phyloP scores from a whole-genome alignment of 2,797 vertebrate genomes.

The Leuciscus waleckii region DNA sequence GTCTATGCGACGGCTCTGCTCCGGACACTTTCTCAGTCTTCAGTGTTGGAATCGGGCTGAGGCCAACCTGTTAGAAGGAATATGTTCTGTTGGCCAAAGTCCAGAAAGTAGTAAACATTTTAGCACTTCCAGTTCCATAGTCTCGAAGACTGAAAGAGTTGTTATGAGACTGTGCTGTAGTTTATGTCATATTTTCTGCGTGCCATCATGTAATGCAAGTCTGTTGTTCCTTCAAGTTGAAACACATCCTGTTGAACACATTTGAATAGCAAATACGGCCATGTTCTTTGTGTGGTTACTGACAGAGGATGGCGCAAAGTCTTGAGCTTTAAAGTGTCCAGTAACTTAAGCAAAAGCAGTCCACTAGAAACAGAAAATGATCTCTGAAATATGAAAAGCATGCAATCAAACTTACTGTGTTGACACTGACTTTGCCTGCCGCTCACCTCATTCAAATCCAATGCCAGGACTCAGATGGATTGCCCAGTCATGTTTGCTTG shows the following conservation, averaged over 20 bases:
- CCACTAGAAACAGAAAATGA: background rate
- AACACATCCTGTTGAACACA: background rate
- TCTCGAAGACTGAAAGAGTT: background rate
- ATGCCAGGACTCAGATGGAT: background rate
- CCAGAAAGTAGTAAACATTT: background rate
- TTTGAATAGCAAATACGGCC: conserved; percentile 16
- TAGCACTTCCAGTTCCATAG: background rate
- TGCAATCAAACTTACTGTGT: background rate
- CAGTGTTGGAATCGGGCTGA: background rate
- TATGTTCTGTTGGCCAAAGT: too few species aligned
- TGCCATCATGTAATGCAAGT: background rate
- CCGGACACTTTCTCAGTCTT: background rate
- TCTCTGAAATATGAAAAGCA: background rate
- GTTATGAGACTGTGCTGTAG: background rate
- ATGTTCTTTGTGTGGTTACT: background rate
- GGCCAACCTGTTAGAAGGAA: too few species aligned
- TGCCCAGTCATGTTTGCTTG: background rate
- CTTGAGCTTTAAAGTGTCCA: background rate
- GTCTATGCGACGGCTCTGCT: too few species aligned
- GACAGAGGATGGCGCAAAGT: background rate
- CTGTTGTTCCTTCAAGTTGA: background rate
- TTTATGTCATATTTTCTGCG: background rate
- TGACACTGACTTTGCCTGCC: background rate
- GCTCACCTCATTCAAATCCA: background rate
- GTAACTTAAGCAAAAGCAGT: background rate